Percentiles rank a stretch among this genome's conserved stretches.
Conservation (phyloP, 1,140 invertebrate genomes). For the Platyscapa corneri region DNA sequence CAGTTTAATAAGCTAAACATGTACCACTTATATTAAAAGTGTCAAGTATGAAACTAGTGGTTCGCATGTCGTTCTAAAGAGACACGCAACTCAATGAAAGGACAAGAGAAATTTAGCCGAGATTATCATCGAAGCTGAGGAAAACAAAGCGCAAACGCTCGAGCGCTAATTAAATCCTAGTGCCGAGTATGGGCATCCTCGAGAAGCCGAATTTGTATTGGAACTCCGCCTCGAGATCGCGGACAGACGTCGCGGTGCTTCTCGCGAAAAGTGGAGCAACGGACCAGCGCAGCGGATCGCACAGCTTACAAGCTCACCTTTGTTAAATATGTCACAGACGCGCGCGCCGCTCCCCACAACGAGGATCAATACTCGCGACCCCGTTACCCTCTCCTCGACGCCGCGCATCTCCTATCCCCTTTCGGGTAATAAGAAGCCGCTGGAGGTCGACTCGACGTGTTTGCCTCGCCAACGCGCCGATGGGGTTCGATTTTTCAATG, state of each 20-base stretch:
- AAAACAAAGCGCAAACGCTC: too few species aligned
- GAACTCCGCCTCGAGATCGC: too few species aligned
- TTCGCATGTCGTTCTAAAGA: background rate
- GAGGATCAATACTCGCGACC: conserved; percentile 68
- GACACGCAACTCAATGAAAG: background rate
- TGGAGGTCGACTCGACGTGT: background rate
- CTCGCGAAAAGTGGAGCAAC: conserved; percentile 30
- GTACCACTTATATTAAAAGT: background rate
- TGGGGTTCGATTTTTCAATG: too few species aligned
- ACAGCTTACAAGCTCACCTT: conserved; percentile 44
- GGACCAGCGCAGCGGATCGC: background rate
- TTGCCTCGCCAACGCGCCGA: too few species aligned
- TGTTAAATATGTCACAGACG: conserved; percentile 65
- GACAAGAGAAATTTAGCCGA: background rate
- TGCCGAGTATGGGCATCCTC: background rate
- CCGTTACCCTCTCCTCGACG: conserved; percentile 54
- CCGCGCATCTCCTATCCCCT: too few species aligned
- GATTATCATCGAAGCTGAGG: background rate
- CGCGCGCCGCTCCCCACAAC: background rate
- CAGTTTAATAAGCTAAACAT: background rate
- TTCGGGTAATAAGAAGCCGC: background rate
- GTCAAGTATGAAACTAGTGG: background rate
- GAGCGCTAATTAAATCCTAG: too few species aligned
- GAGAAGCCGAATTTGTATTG: too few species aligned
- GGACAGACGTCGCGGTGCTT: conserved; percentile 9